Conservation (phyloP, 2,888 invertebrate species). For the Sturmia bella region DNA sequence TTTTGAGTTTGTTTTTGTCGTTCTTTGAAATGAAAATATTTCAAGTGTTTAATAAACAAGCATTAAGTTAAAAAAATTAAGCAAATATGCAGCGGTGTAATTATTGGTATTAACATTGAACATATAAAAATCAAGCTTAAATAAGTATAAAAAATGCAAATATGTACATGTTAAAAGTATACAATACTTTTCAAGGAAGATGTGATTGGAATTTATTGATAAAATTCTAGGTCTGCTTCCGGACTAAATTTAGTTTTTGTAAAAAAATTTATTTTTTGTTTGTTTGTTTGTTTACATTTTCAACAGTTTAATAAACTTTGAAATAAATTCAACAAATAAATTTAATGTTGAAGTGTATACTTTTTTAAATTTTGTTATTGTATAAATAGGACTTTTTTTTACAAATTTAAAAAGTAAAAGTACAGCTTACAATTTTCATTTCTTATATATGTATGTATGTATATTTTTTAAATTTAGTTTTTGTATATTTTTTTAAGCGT, state of each 20-base stretch:
- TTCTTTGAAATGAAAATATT: neutral
- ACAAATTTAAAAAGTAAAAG: constrained; percentile 18
- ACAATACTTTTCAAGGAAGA: constrained; percentile 7
- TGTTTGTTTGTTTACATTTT: constrained; percentile 23
- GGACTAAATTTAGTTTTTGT: constrained; percentile 30
- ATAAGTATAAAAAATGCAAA: neutral
- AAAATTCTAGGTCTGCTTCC: constrained; percentile 25
- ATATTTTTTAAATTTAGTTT: constrained; percentile 7
- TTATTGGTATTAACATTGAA: constrained; percentile 34
- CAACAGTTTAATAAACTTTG: constrained; percentile 67
- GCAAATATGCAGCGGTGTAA: constrained; percentile 23
- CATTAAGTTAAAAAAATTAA: constrained; percentile 10
- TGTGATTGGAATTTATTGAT: constrained; percentile 37
- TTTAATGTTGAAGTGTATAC: constrained; percentile 50
- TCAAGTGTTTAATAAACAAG: constrained; percentile 10
- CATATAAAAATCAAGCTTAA: constrained; percentile 42
- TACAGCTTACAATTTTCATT: constrained; percentile 45
- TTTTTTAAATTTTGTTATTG: constrained; percentile 23
- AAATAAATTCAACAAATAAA: constrained; percentile 62
- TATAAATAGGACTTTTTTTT: constrained; percentile 63
- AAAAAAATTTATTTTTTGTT: constrained; percentile 12
- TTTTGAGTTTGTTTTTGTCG: no score
- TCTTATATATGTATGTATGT: neutral
- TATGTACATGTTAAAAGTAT: neutral
- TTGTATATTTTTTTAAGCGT: constrained; percentile 54